Evolutionary conservation across 64 coral and sea anemone genomes (phyloP), one percentile per base, ranked within the genome.

Genomic region (Orbicella faveolata): DNA sequence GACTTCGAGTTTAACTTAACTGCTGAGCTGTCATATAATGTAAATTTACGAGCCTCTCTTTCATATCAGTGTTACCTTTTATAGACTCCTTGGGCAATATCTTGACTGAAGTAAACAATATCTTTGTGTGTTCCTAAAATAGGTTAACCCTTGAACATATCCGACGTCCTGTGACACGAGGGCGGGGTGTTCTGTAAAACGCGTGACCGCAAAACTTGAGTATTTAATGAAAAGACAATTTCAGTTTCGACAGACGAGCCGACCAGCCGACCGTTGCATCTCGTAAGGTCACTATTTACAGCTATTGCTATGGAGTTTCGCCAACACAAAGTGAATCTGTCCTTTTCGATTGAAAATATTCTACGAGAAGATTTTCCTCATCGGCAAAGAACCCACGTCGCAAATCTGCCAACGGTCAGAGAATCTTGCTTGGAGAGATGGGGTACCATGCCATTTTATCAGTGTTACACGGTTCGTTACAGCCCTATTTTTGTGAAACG

Each of bases 261-360:
- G 67, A n/a, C 66, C 9, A 20, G 66, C 23, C 66, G 21, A 26
- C 21, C 67, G 21, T 25, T 85, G 18, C 4, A 85, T 85, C 70
- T 14, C 68, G 15, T 14, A 85, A 85, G 65, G 82, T 73, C 64
- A 72, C 3, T 36, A 33, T 6, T 30, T 23, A 18, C 39, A 72
- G 1, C 63, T 6, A 9, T 4, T 34, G 6, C 35, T 41, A 85
- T 85, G 82, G 65, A 85, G 25, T 72, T 72, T 69, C 63, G 25
- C 21, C 36, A 35, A 52, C 63, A 73, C 23, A 85, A 85, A 67
- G 63, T 37, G 16, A 44, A 52, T 72, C 82, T 85, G 16, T 82
- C 79, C 15, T 82, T 82, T 39, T 82, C 79, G 6, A 82, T 82
- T 34, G 79, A 82, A 64, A 82, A 82, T 17, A 82, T 82, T 34